Evolutionary conservation across 1,140 invertebrate genomes (phyloP), one percentile per base, ranked within the genome.

Genomic region (Idris sp.): DNA sequence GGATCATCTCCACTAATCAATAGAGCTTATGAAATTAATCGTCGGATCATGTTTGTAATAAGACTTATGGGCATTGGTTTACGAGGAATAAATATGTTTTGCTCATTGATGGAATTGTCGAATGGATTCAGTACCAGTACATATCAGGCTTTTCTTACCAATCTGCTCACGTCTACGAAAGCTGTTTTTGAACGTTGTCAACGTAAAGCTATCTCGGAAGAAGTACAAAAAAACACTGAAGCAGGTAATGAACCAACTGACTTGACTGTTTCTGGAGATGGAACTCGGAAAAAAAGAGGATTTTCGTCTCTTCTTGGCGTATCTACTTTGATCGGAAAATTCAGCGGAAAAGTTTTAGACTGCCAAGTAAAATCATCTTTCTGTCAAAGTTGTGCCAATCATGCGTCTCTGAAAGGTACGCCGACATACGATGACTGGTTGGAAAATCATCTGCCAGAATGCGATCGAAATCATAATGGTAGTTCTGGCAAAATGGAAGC

Each of bases 31-130:
- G 31, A 35, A 10, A 35, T 35, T 11, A 35, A 35, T 35, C 31
- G 31, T 2, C 4, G 31, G 14, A 19, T 22, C 22, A 19, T 40
- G 13, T 40, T 40, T 19, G 18, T 40, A 19, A 10, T 40, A 15
- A 7, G 36, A n/a, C 16, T 41, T 16, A 7, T 41, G 19, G 38
- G 38, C 11, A 18, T 77, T 4, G 62, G 67, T 13, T 18, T 25
- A 7, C 19, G 51, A 22, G 49, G 56, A 15, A 9, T 64, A 13
- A 44, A 44, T 30, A 6, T 53, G 6, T 77, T 77, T 33, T 68
- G 56, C 38, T 14, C 18, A 1, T 8, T 68, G 43, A 72, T 76
- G 62, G 62, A 77, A 11, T 4, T 77, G 11, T 2, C 16, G 1
- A 0, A 13, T n/a, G 31, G 14, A 13, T 35, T 4, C 1, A 0